phyloP scores from a whole-genome alignment of 2,113 vertebrate genomes.

The Acinonyx jubatus region DNA sequence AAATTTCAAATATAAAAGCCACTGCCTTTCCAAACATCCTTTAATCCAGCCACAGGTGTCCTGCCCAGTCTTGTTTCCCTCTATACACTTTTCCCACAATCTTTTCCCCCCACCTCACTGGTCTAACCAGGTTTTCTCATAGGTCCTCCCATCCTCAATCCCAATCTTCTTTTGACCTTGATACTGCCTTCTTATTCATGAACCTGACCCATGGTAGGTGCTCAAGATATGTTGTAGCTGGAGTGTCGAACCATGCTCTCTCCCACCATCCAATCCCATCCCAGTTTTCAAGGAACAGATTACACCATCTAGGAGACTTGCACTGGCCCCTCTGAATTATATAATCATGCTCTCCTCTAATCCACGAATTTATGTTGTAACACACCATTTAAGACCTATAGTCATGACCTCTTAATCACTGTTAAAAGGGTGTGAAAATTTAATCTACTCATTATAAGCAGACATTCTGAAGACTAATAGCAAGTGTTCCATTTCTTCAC shows the following conservation, averaged over 20 bases:
- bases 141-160: background rate
- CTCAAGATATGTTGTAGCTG: background rate
- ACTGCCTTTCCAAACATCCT: background rate
- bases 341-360: background rate
- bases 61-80: background rate
- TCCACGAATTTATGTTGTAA: background rate
- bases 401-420: background rate
- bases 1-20: background rate
- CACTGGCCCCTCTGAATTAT: background rate
- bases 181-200: background rate
- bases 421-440: background rate
- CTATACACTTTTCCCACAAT: background rate
- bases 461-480: background rate
- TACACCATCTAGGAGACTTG: background rate
- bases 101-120: background rate
- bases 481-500: conserved; percentile 8
- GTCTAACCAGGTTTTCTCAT: background rate
- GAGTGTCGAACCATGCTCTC: background rate
- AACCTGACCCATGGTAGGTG: background rate
- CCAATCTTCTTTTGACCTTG: background rate
- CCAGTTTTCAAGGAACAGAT: background rate
- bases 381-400: background rate
- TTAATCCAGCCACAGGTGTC: background rate
- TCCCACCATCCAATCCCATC: background rate
- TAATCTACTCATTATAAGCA: background rate